These are phyloP conservation scores for Chrysopilus asiliformis DNA, from an alignment of 2,888 invertebrate species.

Conservation along the genomic window DNA sequence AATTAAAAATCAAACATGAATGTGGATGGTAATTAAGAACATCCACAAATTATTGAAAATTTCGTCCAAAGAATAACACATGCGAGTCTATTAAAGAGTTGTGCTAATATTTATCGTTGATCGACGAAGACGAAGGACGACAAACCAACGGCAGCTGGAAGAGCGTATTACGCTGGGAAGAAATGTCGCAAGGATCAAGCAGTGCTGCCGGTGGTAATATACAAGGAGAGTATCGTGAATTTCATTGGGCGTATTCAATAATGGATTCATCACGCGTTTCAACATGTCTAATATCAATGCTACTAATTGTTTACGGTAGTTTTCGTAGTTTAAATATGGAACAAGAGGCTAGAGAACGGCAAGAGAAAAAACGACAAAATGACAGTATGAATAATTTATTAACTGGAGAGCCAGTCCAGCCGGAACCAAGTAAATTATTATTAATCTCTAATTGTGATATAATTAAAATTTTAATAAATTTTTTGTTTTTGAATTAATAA, in stretches of 20 bases:
- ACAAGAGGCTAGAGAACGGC: slow-evolving; percentile 77
- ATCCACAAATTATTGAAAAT: too few species aligned
- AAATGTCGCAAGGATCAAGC: slow-evolving; percentile 18
- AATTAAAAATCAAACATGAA: neutral
- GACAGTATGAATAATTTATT: slow-evolving; percentile 40
- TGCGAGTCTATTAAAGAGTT: neutral
- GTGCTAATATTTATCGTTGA: neutral
- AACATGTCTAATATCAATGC: slow-evolving; percentile 92
- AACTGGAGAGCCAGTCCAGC: slow-evolving; percentile 34
- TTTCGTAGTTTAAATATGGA: slow-evolving; percentile 95
- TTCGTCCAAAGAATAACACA: too few species aligned
- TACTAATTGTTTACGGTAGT: slow-evolving; percentile 93
- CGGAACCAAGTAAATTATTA: slow-evolving; percentile 37
- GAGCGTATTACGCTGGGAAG: slow-evolving; percentile 1
- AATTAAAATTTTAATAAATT: neutral
- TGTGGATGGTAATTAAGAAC: neutral
- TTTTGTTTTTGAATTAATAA: too few species aligned
- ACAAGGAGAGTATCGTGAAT: slow-evolving; percentile 39
- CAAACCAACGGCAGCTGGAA: neutral
- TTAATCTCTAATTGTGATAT: slow-evolving; percentile 52
- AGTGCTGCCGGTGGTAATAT: slow-evolving; percentile 21
- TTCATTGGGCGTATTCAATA: slow-evolving; percentile 85
- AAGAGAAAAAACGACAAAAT: slow-evolving; percentile 55
- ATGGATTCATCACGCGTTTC: slow-evolving; percentile 96
- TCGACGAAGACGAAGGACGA: neutral